Evolutionary conservation across 2,888 invertebrate species (phyloP).

Genomic region (Sesia bembeciformis): DNA sequence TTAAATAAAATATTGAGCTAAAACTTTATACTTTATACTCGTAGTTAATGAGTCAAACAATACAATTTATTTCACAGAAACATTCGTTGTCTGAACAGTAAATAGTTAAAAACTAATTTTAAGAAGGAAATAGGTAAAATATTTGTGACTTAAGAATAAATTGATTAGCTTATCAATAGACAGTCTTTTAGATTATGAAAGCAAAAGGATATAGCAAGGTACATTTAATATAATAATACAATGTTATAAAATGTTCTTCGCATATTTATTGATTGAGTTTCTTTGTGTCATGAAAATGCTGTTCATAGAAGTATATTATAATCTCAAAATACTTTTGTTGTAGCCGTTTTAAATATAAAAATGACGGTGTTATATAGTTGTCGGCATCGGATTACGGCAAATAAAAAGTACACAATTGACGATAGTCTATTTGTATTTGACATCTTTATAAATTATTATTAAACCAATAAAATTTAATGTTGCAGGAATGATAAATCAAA

Average conservation of each 20-base stretch:
- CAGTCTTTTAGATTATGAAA: slow-evolving; percentile 68
- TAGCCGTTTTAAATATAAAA: not conserved
- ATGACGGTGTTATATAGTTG: not conserved
- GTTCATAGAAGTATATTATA: no score
- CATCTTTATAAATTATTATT: not conserved
- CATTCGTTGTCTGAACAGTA: slow-evolving; percentile 54
- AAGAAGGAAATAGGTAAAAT: slow-evolving; percentile 41
- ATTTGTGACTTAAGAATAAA: slow-evolving; percentile 70
- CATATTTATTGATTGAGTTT: not conserved
- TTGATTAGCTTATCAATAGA: slow-evolving; percentile 67
- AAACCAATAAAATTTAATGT: not conserved
- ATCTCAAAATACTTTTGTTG: not conserved
- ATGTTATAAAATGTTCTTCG: not conserved
- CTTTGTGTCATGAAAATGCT: not conserved
- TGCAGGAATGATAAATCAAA: not conserved
- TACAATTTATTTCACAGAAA: slow-evolving; percentile 40
- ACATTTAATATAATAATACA: not conserved
- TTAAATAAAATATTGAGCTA: slow-evolving; percentile 8
- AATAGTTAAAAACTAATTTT: slow-evolving; percentile 45
- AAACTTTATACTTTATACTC: not conserved
- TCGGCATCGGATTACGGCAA: not conserved
- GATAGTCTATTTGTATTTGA: not conserved
- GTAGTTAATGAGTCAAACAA: not conserved
- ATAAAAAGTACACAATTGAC: not conserved
- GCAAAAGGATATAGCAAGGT: slow-evolving; percentile 32